phyloP scores from a whole-genome alignment of 1,140 invertebrate species.

The Idris sp. region DNA sequence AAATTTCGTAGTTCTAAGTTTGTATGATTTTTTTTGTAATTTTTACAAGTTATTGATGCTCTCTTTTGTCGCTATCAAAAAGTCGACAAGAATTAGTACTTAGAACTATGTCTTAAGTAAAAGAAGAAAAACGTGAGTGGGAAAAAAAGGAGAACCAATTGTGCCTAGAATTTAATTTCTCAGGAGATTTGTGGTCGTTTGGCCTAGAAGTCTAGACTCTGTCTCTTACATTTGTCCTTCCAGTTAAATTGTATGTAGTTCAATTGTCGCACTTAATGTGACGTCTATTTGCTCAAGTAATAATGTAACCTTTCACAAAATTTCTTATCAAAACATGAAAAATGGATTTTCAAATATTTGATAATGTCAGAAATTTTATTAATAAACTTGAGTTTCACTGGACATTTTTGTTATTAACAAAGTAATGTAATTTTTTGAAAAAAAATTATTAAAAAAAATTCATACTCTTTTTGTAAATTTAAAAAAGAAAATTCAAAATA shows the following conservation, averaged over 20 bases:
- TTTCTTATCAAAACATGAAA: constrained; percentile 16
- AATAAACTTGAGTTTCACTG: too few species aligned
- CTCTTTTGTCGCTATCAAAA: constrained; percentile 12
- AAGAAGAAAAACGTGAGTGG: background rate
- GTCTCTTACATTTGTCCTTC: constrained; percentile 15
- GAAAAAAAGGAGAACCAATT: constrained; percentile 15
- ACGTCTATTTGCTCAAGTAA: constrained; percentile 24
- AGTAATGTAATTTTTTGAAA: too few species aligned
- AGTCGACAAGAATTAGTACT: constrained; percentile 20
- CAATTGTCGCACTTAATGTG: constrained; percentile 17
- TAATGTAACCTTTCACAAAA: constrained; percentile 26
- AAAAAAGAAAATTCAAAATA: too few species aligned
- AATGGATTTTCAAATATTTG: constrained; percentile 3
- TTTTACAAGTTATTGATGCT: too few species aligned
- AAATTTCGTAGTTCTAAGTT: too few species aligned
- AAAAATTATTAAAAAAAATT: too few species aligned
- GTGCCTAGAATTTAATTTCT: constrained; percentile 39
- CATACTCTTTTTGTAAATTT: too few species aligned
- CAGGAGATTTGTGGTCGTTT: constrained; percentile 38
- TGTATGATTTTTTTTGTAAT: too few species aligned
- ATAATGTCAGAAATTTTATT: too few species aligned
- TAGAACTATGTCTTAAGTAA: constrained; percentile 22
- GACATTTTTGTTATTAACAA: too few species aligned
- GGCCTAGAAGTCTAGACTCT: constrained; percentile 14
- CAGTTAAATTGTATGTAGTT: constrained; percentile 28